Conservation (phyloP, 2,113 vertebrate genomes). For the Carassius carassius region DNA sequence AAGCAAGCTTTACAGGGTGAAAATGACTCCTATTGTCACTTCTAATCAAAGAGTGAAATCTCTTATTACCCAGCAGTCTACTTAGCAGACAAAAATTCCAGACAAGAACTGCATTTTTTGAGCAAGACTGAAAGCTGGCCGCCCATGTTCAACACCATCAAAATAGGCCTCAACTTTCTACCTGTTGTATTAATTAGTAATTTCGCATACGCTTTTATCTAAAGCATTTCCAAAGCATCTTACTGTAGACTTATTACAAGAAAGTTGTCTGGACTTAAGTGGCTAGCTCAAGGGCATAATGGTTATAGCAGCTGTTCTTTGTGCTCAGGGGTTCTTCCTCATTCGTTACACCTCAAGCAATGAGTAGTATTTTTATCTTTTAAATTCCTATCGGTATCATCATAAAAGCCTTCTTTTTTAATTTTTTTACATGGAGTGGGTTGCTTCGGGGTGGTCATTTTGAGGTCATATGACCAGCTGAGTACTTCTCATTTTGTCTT, state of each 20-base stretch:
- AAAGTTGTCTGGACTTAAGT: not conserved
- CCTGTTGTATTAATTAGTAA: not conserved
- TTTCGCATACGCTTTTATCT: not conserved
- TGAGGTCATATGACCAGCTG: not conserved
- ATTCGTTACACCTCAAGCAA: not conserved
- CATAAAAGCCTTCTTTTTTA: not conserved
- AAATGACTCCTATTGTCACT: not conserved
- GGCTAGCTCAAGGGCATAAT: not conserved
- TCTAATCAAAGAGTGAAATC: not conserved
- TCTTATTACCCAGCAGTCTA: not conserved
- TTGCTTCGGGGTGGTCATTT: not conserved
- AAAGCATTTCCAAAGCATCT: not conserved
- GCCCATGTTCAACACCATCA: not conserved
- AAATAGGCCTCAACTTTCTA: not conserved
- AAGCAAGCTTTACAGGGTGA: constrained; percentile 35
- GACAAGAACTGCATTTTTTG: not conserved
- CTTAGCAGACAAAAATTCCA: not conserved
- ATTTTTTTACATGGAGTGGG: not conserved
- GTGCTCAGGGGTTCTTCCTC: not conserved
- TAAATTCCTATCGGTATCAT: no score
- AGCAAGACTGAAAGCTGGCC: constrained; percentile 3
- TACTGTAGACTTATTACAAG: not conserved
- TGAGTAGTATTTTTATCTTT: no score
- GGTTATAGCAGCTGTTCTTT: not conserved
- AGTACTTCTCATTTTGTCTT: not conserved